Conservation (phyloP, 1,140 invertebrate genomes). For the Ceratitis capitata region DNA sequence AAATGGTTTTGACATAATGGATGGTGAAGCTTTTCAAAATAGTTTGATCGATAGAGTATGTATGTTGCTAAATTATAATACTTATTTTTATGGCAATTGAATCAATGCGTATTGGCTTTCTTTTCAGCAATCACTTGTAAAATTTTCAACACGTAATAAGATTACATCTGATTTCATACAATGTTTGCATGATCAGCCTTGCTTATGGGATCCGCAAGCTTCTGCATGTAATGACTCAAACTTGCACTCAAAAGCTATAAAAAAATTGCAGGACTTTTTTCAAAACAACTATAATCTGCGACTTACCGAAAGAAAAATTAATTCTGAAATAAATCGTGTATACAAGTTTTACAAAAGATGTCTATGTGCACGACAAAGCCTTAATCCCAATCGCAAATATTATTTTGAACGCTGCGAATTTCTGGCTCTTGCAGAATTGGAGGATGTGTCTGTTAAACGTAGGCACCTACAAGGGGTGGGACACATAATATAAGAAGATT, state of each 20-base stretch:
- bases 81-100: not conserved
- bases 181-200: not conserved
- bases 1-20: not conserved
- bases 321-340: not conserved
- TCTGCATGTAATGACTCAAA: not conserved
- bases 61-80: not conserved
- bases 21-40: not conserved
- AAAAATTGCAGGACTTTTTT: not conserved
- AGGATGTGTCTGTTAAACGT: not conserved
- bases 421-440: not conserved
- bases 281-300: not conserved
- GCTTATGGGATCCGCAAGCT: not conserved
- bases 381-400: not conserved
- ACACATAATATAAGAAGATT: not conserved
- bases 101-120: not conserved
- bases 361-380: not conserved
- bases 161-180: not conserved
- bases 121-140: not conserved
- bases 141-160: not conserved
- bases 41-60: not conserved
- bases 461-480: not conserved
- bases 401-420: not conserved
- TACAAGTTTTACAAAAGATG: conserved; percentile 12
- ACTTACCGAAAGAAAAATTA: conserved; percentile 4
- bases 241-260: not conserved